Base-by-base conservation (phyloP, 2,888 invertebrate species). In the Zaprionus obscuricornis region DNA sequence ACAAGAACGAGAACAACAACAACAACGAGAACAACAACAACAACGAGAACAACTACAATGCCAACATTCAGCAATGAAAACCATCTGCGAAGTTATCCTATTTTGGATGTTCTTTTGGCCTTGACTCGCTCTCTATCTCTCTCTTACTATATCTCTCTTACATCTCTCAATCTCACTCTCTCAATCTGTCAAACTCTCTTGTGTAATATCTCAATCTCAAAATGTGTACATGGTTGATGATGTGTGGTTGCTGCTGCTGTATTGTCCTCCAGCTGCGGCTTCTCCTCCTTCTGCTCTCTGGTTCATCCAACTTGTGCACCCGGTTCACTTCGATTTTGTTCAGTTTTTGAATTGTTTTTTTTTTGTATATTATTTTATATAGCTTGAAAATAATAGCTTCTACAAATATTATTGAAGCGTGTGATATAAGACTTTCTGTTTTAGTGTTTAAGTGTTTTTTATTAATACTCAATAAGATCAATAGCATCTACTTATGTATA, bases 371-470 rank as follows among this genome's bases (percentile, higher is more conserved):
- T 16, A 22, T n/a, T 22, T 20, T 27, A 26, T 16, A 40, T n/a
- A n/a, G n/a, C n/a, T n/a, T n/a, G n/a, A n/a, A n/a, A n/a, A n/a
- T n/a, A n/a, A n/a, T n/a, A n/a, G n/a, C n/a, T n/a, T n/a, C n/a
- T n/a, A n/a, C n/a, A n/a, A n/a, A 49, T 54, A 58, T 56, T 58
- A 56, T 69, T 81, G 43, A 68, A 74, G 82, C 76, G 85, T 82
- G 81, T 85, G 81, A 82, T n/a, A n/a, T 82, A 85, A 82, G 81
- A 82, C 81, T 83, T n/a, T 74, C 67, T 79, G 76, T 43, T n/a
- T 62, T 76, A 66, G 59, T 66, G 58, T 66, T 57, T 85, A 83
- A 83, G 77, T 74, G 64, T 62, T 34, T 62, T 55, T 43, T 50
- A 63, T 54, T 29, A 39, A 24, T 64, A 42, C 39, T 27, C 17